Conservation (phyloP, 1,140 invertebrate genomes). For the Colletes latitarsis region DNA sequence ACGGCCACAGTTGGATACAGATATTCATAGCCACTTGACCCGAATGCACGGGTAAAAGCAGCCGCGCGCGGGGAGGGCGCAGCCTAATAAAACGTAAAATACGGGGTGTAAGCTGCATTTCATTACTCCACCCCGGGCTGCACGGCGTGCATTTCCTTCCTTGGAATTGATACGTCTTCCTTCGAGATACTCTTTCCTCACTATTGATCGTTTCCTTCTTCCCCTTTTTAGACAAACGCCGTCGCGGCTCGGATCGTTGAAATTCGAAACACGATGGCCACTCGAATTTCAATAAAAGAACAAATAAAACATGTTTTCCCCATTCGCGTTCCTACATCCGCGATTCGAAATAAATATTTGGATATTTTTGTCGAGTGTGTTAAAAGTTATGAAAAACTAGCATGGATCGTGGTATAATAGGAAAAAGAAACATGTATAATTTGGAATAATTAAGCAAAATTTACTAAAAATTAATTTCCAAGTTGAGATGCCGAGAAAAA, state of each 20-base stretch:
- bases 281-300: too few relatives aligned
- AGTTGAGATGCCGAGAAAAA: too few relatives aligned
- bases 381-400: too few relatives aligned
- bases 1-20: conserved; percentile 58
- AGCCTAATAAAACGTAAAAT: conserved; percentile 63
- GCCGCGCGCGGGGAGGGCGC: conserved; percentile 1
- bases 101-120: conserved; percentile 60
- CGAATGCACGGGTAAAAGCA: conserved; percentile 54
- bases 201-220: background rate
- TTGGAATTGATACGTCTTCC: conserved; percentile 37
- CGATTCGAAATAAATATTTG: too few relatives aligned
- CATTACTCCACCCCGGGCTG: conserved; percentile 25
- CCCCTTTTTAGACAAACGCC: background rate
- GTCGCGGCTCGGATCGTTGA: background rate
- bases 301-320: too few relatives aligned
- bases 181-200: background rate
- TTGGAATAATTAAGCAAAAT: too few relatives aligned
- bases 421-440: too few relatives aligned
- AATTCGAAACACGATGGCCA: background rate
- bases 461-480: too few relatives aligned
- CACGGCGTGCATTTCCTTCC: background rate
- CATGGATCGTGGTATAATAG: too few relatives aligned
- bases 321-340: too few relatives aligned
- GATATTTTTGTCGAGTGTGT: too few relatives aligned
- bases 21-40: conserved; percentile 70